Evolutionary conservation across 2,797 vertebrate species (phyloP), one percentile per base, ranked within the genome.

Genomic region (Gymnocypris eckloni): DNA sequence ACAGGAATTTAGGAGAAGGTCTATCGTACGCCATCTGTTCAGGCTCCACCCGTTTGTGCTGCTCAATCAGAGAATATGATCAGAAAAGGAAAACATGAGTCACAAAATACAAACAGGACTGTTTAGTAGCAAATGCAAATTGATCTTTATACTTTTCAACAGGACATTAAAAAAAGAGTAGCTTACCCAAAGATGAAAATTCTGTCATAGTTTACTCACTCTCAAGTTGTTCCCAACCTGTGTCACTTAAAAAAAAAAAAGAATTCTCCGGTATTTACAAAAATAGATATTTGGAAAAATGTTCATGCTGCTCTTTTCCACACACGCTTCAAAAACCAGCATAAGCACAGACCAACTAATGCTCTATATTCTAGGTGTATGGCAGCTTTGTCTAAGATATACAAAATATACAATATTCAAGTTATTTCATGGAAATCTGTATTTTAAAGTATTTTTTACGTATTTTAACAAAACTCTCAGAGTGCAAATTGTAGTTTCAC

Each of bases 1-100:
- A 96, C 84, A 97, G 93, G 79, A 98, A 94, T 86, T 98, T 99
- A 56, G 94, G 94, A 0, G 97, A 99, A 1, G 97, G 97, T 69
- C 97, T 93, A 87, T 99, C 97, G 10, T 97, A 97, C 0, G 97
- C 97, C 94, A 99, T 92, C 72, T 95, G 93, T 80, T 94, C 93
- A 0, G 97, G 96, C 75, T 97, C 95, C 45, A 97, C 81, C 37
- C 93, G 92, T 89, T 97, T 97, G 81, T 96, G 94, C 97, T 98
- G 88, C 25, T 69, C n/a, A 83, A 86, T 72, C 10, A 73, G 82
- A 90, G 50, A 64, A 72, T 39, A 43, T 84, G 1, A 87, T 41
- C 52, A 59, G 28, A 10, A 33, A 2, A 33, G 28, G 28, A 33
- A 33, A 66, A 85, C 25, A 22, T 11, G 16, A 13, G 11, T 43